A percentile compares a stretch with the other conserved stretches of the same genome.
Conservation (phyloP, 2,113 vertebrate genomes). For the Neopipo cinnamomea region DNA sequence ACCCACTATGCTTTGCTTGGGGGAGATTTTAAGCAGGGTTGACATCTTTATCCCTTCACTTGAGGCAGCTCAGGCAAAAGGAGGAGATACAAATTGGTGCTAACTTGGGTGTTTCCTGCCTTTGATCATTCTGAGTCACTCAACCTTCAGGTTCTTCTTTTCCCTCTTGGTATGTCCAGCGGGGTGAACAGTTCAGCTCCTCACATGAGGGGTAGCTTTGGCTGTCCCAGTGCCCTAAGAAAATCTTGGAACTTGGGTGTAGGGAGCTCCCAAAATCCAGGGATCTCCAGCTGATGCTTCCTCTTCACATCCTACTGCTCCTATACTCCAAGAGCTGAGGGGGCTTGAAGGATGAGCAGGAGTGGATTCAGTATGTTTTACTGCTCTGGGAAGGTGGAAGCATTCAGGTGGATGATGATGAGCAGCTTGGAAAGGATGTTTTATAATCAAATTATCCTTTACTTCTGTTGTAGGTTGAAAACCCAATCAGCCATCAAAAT, state of each 20-base stretch:
- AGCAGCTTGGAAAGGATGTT: not conserved
- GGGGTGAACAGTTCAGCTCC: not conserved
- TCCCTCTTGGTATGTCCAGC: not conserved
- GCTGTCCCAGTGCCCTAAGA: not conserved
- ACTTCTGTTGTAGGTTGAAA: not conserved
- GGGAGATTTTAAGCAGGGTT: slow-evolving; percentile 40
- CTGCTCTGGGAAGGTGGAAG: not conserved
- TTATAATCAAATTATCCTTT: not conserved
- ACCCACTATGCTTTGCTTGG: slow-evolving; percentile 15
- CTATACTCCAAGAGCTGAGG: not conserved
- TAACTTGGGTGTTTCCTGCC: slow-evolving; percentile 16
- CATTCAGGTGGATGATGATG: not conserved
- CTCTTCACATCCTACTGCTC: not conserved
- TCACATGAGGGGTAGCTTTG: not conserved
- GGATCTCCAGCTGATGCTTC: not conserved
- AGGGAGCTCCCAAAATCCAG: not conserved
- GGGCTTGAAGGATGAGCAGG: not conserved
- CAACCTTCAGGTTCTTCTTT: not conserved
- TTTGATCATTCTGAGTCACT: slow-evolving; percentile 21
- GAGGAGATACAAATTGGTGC: not conserved
- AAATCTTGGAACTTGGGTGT: not conserved
- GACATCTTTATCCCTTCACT: slow-evolving; percentile 10
- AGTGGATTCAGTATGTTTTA: accelerated
- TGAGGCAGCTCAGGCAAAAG: not conserved
- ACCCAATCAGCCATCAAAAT: not conserved